Base-by-base conservation (phyloP, 1,140 invertebrate species). In the Pantala flavescens region DNA sequence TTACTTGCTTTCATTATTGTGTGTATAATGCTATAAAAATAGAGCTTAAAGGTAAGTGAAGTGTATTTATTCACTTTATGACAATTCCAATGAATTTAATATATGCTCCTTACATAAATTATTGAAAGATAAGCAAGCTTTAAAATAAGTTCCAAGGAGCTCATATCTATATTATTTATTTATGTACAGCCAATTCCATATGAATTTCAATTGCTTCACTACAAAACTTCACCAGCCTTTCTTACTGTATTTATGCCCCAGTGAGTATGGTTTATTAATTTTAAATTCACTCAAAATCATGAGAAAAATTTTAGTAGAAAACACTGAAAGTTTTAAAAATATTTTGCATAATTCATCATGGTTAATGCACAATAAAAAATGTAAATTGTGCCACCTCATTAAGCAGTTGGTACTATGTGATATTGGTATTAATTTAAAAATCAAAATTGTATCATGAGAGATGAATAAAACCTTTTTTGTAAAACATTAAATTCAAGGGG, bases 11-110 rank as follows among this genome's bases (percentile, higher is more conserved):
- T 19, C 49, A 63, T 36, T 36, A 36, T 19, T 63, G 49, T 63
- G 49, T 63, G 49, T 63, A 63, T 63, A 63, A 63, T 63, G 49
- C 49, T 63, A 63, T 63, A 63, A 63, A 63, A 63, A 63, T 63
- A 63, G 49, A 63, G 49, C 49, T 63, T 63, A 63, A 63, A 63
- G 3, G 49, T 63, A 21, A 63, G 14, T 63, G n/a, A 63, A 63
- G 49, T 63, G 49, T 12, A 63, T 19, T 63, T 21, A 63, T 63
- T 63, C 49, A 63, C 49, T 63, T 63, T 21, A 63, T 63, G 49
- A 63, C 3, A 63, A 63, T 21, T 63, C 49, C 12, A 21, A 19
- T 21, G 49, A 63, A 21, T 63, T 63, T 12, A 63, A 63, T 21
- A 63, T 63, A 63, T 63, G 49, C 49, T 63, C 49, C 49, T 63